Base-by-base conservation (phyloP, 2,797 vertebrate species). In the Hippocampus kuda region DNA sequence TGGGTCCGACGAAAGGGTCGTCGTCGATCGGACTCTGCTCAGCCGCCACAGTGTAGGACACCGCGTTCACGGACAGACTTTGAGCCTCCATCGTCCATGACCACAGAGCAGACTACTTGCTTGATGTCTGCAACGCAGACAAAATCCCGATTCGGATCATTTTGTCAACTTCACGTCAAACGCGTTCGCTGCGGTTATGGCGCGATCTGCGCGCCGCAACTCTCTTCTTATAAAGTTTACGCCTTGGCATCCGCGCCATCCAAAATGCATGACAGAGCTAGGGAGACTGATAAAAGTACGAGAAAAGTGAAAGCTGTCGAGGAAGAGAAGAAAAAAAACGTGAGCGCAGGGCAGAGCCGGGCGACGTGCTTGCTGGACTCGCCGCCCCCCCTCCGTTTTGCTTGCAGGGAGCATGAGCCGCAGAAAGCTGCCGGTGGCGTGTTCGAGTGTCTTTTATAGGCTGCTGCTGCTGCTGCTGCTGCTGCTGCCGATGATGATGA, bases 1-100 rank as follows among this genome's bases (percentile, higher is more conserved):
- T 61, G 60, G 94, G 94, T 74, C 38, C 87, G 7, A 0, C 76
- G 73, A 95, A 97, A 0, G 93, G 92, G 69, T 94, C 91, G 69
- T 94, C 91, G 63, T 88, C 78, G 0, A 64, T 44, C 12, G n/a
- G 22, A 64, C 68, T 2, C 46, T 79, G 73, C 13, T 87, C 82
- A 5, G 81, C 75, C 49, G 84, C 0, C 85, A 89, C 85, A 12
- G 90, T 87, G 84, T 77, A 78, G 63, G 87, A 85, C n/a, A 86
- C 88, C 0, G 84, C 90, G 62, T 93, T 94, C 72, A 88, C 90
- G 46, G 89, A 75, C 59, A 87, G 77, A 65, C 75, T 81, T 46
- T 83, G 66, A 51, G 71, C 75, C 78, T 91, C 89, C 93, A 94
- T 94, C 68, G 73, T 87, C 79, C 79, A 80, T 72, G 72, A 71